Evolutionary conservation across 2,888 invertebrate genomes (phyloP), one percentile per base, ranked within the genome.

Genomic region (Coremacera marginata): DNA sequence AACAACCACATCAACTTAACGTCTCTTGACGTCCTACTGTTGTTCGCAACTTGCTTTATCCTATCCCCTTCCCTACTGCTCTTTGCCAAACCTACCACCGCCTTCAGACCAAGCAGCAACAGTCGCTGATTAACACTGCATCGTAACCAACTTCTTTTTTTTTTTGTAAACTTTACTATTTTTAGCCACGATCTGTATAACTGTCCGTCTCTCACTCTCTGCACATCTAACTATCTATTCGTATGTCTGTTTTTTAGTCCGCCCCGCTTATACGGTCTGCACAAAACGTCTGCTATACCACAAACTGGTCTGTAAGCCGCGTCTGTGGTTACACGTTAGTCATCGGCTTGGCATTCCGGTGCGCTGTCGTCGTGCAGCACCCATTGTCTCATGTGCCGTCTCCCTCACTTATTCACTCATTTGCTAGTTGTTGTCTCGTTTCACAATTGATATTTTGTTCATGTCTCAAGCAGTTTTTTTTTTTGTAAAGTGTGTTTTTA

Each of bases 281-380:
- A 2, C 52, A 52, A 5, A 34, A 63, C n/a, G 63, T 37, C 44
- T 19, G 19, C 25, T 25, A 22, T 16, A n/a, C 51, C 51, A 22
- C 37, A 67, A 67, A 49, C 67, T 19, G 22, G 67, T 67, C 68
- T 68, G 51, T 27, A 27, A 51, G 68, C 52, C 27, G 22, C 22
- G 31, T 27, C 57, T 60, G 37, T 37, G 57, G 71, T 34, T 19
- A 34, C 37, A 22, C 16, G 51, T 71, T 71, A 71, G 71, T 71
- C 71, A 71, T 71, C 71, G 22, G 44, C 37, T 51, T 71, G 71
- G 71, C 44, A 71, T 71, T 71, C 71, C 22, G 25, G 51, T 62
- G 19, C 27, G 62, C 62, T 49, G 57, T 27, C 25, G 68, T 14
- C 31, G 52, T 52, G 8, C 31, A 52, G 37, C 37, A 19, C n/a